phyloP scores from a whole-genome alignment of 2,797 vertebrate species.

The Trichosurus vulpecula region DNA sequence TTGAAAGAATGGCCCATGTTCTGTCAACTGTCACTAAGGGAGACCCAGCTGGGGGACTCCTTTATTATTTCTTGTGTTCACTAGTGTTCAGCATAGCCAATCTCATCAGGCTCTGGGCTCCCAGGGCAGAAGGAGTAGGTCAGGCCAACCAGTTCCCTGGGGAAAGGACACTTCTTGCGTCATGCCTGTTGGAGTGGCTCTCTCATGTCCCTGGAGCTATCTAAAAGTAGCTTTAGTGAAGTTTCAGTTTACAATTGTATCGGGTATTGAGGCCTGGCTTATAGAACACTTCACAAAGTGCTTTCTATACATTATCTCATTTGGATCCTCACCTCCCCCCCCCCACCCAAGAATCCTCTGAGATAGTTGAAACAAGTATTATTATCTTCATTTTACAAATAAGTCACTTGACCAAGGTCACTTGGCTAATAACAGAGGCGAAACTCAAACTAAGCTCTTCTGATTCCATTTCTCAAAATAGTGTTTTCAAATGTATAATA shows the following conservation, averaged over 20 bases:
- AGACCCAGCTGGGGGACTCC: not conserved
- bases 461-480: not conserved
- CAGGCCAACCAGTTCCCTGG: not conserved
- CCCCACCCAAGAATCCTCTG: not conserved
- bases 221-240: not conserved
- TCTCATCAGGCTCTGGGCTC: not conserved
- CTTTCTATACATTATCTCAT: not conserved
- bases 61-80: not conserved
- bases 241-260: not conserved
- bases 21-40: not conserved
- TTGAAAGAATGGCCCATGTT: not conserved
- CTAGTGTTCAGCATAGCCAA: not conserved
- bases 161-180: not conserved
- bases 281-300: not conserved
- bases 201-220: not conserved
- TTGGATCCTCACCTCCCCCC: not conserved
- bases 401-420: not conserved
- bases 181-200: not conserved
- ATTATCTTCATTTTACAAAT: constrained; percentile 31
- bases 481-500: not conserved
- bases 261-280: not conserved
- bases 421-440: not conserved
- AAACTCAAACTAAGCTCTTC: constrained; percentile 9
- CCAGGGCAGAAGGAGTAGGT: not conserved
- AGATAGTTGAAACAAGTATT: not conserved